A percentile compares a stretch with the other conserved stretches of the same genome.
Conservation (phyloP, 2,888 invertebrate species). For the Aromia moschata region DNA sequence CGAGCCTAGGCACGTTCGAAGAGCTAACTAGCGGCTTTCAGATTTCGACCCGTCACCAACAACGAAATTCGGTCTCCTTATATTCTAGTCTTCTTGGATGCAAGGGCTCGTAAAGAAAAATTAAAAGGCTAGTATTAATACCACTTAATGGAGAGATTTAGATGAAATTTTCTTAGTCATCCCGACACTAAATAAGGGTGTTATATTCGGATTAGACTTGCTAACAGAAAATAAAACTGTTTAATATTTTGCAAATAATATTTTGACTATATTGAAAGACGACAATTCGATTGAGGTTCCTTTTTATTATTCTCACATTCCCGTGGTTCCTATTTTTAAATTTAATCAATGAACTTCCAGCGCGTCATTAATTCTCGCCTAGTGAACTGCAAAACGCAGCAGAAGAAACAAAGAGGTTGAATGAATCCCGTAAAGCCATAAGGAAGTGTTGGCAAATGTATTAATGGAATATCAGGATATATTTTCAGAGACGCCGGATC, state of each 20-base stretch:
- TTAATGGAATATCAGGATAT: neutral
- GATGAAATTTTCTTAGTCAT: too few relatives aligned
- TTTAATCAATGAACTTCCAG: neutral
- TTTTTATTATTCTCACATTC: neutral
- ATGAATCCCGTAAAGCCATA: neutral
- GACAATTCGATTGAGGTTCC: neutral
- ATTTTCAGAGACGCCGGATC: neutral
- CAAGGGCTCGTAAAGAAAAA: neutral
- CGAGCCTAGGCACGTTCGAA: too few relatives aligned
- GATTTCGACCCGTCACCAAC: too few relatives aligned
- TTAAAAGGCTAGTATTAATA: neutral
- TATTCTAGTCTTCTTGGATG: too few relatives aligned
- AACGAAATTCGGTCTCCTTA: too few relatives aligned
- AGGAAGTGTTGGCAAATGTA: neutral
- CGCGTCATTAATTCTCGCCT: neutral
- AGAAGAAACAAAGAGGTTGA: neutral
- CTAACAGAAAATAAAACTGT: too few relatives aligned
- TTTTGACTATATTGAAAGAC: neutral
- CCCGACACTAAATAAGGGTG: too few relatives aligned
- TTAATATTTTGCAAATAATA: neutral
- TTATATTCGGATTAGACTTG: too few relatives aligned
- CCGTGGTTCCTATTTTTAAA: too few relatives aligned
- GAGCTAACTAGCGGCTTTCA: too few relatives aligned
- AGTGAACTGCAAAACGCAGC: neutral
- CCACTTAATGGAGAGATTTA: neutral